Conservation (phyloP, 2,797 vertebrate genomes). For the Rachycentron canadum region DNA sequence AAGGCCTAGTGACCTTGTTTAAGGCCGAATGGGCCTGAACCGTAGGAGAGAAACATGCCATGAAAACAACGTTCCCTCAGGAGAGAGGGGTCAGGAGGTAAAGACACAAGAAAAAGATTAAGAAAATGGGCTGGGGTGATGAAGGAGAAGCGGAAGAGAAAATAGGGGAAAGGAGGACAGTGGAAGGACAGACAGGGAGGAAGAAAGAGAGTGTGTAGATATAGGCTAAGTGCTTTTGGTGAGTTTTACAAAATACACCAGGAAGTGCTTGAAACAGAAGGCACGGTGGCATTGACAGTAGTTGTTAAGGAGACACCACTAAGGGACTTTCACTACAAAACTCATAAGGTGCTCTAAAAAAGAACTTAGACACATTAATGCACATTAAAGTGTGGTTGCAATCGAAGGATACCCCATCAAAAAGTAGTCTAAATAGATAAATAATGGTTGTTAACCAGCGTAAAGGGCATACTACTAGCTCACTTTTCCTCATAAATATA, state of each 20-base stretch:
- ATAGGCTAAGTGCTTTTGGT: conserved; percentile 88
- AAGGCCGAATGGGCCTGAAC: conserved; percentile 57
- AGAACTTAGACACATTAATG: conserved; percentile 79
- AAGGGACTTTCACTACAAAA: conserved; percentile 82
- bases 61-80: conserved; percentile 25
- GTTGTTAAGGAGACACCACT: conserved; percentile 86
- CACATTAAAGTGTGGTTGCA: conserved; percentile 79
- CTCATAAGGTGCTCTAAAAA: conserved; percentile 82
- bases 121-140: conserved; percentile 42
- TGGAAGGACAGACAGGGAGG: conserved; percentile 19
- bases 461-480: conserved; percentile 30
- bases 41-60: conserved; percentile 23
- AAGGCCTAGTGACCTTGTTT: conserved; percentile 71
- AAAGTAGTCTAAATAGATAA: conserved; percentile 53
- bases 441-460: conserved; percentile 39
- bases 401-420: conserved; percentile 71
- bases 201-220: conserved; percentile 63
- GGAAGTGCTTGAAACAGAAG: conserved; percentile 91
- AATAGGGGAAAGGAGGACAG: neutral
- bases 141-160: conserved; percentile 17
- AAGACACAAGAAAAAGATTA: conserved; percentile 44
- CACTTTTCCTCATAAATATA: conserved; percentile 39
- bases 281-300: conserved; percentile 88
- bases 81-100: conserved; percentile 37
- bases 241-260: conserved; percentile 88